phyloP scores from a whole-genome alignment of 1,140 invertebrate genomes.

The Samia ricini region DNA sequence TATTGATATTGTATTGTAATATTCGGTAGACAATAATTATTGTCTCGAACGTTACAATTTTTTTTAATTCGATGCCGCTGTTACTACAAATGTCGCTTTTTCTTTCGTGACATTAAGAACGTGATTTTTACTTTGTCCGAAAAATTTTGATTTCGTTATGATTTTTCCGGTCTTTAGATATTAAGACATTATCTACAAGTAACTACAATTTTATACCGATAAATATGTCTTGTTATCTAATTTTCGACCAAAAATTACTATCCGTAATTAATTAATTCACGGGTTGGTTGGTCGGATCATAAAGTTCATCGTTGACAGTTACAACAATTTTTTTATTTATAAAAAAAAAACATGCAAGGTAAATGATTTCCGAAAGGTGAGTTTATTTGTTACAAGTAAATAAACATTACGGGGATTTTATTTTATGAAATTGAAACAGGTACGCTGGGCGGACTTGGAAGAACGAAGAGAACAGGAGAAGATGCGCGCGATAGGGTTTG shows the following conservation, averaged over 20 bases:
- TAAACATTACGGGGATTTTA: conserved; percentile 40
- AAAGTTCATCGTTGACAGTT: not conserved
- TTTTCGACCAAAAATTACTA: not conserved
- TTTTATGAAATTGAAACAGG: conserved; percentile 81
- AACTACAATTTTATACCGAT: conserved; percentile 27
- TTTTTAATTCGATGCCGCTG: no score
- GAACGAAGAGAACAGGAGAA: conserved; percentile 93
- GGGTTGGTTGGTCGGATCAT: not conserved
- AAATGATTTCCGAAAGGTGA: conserved; percentile 31
- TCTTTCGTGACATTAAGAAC: no score
- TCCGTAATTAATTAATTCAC: not conserved
- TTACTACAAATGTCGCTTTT: no score
- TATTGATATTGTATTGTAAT: not conserved
- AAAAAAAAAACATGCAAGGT: not conserved
- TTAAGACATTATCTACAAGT: not conserved
- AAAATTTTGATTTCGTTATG: not conserved
- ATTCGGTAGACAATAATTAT: not conserved
- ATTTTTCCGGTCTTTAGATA: not conserved
- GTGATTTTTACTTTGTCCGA: no score
- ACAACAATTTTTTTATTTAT: not conserved
- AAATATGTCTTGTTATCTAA: conserved; percentile 13
- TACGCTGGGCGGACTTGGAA: conserved; percentile 98
- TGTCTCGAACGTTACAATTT: not conserved
- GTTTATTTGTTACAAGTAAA: conserved; percentile 22
- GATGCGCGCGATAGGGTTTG: conserved; percentile 95